Conservation (phyloP, 2,888 invertebrate genomes). For the Luperina testacea region DNA sequence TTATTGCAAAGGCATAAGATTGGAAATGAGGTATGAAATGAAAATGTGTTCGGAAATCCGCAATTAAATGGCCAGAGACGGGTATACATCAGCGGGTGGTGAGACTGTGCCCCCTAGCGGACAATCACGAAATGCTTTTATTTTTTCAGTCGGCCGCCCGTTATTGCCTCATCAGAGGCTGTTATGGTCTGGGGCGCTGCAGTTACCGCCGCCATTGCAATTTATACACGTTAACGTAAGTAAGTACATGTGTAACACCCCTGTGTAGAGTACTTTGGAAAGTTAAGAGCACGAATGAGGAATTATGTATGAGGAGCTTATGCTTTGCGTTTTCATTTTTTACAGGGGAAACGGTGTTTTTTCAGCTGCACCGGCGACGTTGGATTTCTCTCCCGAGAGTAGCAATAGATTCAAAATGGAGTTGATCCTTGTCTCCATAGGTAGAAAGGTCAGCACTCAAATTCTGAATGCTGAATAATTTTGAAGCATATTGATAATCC, state of each 20-base stretch:
- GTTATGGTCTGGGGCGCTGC: conserved; percentile 75
- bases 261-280: conserved; percentile 27
- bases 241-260: conserved; percentile 56
- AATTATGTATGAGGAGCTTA: conserved; percentile 37
- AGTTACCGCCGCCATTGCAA: conserved; percentile 70
- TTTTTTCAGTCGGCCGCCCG: conserved; percentile 80
- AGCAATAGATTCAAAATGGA: not conserved
- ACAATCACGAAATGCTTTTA: conserved; percentile 88
- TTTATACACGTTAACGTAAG: conserved; percentile 63
- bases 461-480: not conserved
- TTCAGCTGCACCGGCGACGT: not conserved
- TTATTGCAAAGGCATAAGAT: conserved; percentile 54
- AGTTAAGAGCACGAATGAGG: conserved; percentile 32
- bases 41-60: conserved; percentile 69
- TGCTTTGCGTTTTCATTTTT: conserved; percentile 17
- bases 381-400: not conserved
- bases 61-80: conserved; percentile 75
- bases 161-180: conserved; percentile 86
- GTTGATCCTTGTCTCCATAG: too few relatives aligned
- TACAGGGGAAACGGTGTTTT: not conserved
- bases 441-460: not conserved
- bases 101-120: conserved; percentile 70
- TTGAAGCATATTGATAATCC: not conserved
- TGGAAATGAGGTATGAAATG: conserved; percentile 46
- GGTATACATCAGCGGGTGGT: conserved; percentile 71